A percentile compares a stretch with the other conserved stretches of the same genome.
Evolutionary conservation across 2,113 vertebrate genomes (phyloP).

Genomic region (Polypterus senegalus): DNA sequence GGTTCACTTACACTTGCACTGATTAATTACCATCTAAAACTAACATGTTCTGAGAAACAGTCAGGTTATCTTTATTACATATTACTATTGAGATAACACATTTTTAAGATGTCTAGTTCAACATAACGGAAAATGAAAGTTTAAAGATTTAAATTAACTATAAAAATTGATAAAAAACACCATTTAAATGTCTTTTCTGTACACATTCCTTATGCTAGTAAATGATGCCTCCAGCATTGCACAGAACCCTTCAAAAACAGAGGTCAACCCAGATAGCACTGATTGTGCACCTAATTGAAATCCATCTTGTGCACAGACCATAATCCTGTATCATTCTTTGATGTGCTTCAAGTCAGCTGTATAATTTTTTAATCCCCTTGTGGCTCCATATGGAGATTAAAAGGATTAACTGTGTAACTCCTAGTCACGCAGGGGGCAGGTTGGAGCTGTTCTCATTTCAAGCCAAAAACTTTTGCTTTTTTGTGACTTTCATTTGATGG

Average conservation of each 20-base stretch:
- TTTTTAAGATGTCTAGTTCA: no score
- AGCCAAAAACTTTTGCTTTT: conserved; percentile 4
- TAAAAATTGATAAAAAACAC: no score
- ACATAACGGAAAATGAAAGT: no score
- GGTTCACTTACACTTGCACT: no score
- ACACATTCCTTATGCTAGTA: background rate
- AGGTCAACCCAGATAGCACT: background rate
- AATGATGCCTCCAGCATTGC: background rate
- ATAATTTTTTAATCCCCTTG: conserved; percentile 17
- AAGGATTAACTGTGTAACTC: conserved; percentile 14
- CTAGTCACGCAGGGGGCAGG: conserved; percentile 3
- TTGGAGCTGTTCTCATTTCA: background rate
- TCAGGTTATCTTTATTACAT: no score
- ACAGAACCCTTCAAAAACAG: conserved; percentile 1
- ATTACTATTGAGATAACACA: no score
- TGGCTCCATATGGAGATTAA: conserved; percentile 12
- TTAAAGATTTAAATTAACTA: no score
- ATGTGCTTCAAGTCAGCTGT: conserved; percentile 12
- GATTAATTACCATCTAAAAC: no score
- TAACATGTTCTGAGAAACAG: no score
- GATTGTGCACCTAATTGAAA: background rate
- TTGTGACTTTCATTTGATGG: no score
- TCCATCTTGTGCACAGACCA: conserved; percentile 1
- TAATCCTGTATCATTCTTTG: conserved; percentile 10
- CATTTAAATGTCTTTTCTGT: no score